A percentile compares a stretch with the other conserved stretches of the same genome.
phyloP scores from a whole-genome alignment of 2,888 invertebrate species.

The Tipula vernalis region DNA sequence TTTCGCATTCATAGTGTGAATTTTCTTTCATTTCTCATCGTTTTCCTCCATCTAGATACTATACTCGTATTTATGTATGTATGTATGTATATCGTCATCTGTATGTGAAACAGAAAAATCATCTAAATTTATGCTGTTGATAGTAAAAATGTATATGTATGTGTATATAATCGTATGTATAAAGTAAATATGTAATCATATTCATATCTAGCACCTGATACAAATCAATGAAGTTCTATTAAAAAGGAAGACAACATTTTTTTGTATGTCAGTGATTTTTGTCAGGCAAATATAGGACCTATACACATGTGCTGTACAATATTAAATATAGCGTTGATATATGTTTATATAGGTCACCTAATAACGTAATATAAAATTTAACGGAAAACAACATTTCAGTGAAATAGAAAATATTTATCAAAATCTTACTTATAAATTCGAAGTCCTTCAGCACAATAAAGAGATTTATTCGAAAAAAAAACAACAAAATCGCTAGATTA shows the following conservation, averaged over 20 bases:
- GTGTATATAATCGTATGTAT: neutral
- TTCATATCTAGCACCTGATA: neutral
- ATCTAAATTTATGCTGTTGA: neutral
- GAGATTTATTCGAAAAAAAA: neutral
- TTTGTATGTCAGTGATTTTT: neutral
- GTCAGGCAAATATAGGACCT: neutral
- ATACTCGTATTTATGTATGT: neutral
- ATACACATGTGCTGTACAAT: neutral
- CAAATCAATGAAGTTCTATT: neutral
- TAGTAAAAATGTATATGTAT: neutral
- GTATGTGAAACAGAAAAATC: neutral
- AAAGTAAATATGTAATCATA: neutral
- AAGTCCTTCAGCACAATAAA: neutral
- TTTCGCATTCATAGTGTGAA: neutral
- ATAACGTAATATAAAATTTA: neutral
- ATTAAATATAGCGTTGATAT: neutral
- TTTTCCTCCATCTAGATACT: neutral
- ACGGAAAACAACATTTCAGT: neutral
- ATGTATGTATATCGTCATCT: neutral
- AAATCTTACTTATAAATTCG: neutral
- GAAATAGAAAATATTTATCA: neutral
- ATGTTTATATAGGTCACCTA: neutral
- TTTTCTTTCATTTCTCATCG: neutral
- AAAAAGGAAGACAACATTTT: neutral
- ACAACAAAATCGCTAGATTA: neutral